Base-by-base conservation (phyloP, 2,113 vertebrate species). In the Nothoprocta pentlandii region DNA sequence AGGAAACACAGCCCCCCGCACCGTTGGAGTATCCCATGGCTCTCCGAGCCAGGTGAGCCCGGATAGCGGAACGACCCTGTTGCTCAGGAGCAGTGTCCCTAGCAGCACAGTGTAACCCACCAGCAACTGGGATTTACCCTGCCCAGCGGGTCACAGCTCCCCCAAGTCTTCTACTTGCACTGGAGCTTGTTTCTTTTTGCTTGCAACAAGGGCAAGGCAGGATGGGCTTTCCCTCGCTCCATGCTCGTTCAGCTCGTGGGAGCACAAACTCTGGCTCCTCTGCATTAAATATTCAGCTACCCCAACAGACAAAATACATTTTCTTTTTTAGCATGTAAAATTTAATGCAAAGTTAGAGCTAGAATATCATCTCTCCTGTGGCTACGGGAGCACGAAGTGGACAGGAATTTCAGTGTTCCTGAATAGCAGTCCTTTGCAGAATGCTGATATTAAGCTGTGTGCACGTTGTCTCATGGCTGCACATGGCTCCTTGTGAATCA, bases 401-500 rank as follows among this genome's bases (percentile, higher is more conserved):
- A 3, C 44, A 15, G 76, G 44, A n/a, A 12, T 42, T 67, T 47
- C 61, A 44, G 23, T 28, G 20, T 44, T 17, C 41, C n/a, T 39
- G 32, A 51, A 11, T 44, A 71, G 53, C 7, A 88, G 11, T 42
- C 12, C 39, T 8, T 6, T 1, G 2, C 34, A 20, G 75, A 59
- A 7, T 6, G 6, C 16, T 30, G 42, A 2, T 3, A 3, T 6
- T 16, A 28, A 28, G 67, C 4, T 16, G 3, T 30, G 2, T 1
- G 0, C 0, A 7, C 16, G 1, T 2, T 79, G 26, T 51, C 64
- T 6, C n/a, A 36, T 36, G 66, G 67, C 56, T 87, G 15, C 19
- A 0, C 1, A 7, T 1, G 36, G 17, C 4, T 53, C 22, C 14
- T 26, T 9, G 2, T 2, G 12, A 66, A 0, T 2, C 16, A 15